Percentiles rank a stretch among this genome's conserved stretches.
phyloP scores from a whole-genome alignment of 2,113 vertebrate species.

The Ibidorhyncha struthersii region DNA sequence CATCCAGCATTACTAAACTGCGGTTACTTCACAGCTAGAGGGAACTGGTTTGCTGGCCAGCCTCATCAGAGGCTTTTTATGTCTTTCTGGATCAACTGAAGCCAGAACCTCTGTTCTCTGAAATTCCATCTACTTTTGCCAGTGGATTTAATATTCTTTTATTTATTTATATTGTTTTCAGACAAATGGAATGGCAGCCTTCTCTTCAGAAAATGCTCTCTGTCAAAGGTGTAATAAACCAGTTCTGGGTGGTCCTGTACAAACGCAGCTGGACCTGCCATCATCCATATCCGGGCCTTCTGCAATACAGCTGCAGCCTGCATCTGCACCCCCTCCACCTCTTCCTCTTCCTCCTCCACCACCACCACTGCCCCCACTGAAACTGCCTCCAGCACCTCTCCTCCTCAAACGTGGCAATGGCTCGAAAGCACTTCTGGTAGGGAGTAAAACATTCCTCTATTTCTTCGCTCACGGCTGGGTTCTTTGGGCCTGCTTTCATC shows the following conservation, averaged over 20 bases:
- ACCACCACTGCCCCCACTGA: constrained; percentile 12
- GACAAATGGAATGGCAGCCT: background rate
- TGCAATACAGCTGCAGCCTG: background rate
- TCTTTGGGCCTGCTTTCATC: background rate
- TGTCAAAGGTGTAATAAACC: constrained; percentile 46
- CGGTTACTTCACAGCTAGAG: background rate
- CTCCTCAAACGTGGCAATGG: constrained; percentile 27
- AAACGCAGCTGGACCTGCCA: background rate
- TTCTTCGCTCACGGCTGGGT: background rate
- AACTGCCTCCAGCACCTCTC: constrained; percentile 50
- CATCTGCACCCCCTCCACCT: background rate
- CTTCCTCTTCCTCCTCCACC: background rate
- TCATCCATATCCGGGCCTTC: background rate
- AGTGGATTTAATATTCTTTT: background rate
- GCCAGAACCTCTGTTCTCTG: background rate
- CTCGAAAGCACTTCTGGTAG: constrained; percentile 71
- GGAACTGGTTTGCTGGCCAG: background rate
- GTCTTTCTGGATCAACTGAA: background rate
- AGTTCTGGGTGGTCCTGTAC: background rate
- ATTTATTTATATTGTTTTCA: constrained; percentile 9
- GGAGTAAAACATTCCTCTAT: background rate
- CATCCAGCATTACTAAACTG: background rate
- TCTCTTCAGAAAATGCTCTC: background rate
- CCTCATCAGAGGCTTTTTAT: background rate
- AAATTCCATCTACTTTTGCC: background rate